phyloP scores from a whole-genome alignment of 2,888 invertebrate genomes.

The Drosophila anceps region DNA sequence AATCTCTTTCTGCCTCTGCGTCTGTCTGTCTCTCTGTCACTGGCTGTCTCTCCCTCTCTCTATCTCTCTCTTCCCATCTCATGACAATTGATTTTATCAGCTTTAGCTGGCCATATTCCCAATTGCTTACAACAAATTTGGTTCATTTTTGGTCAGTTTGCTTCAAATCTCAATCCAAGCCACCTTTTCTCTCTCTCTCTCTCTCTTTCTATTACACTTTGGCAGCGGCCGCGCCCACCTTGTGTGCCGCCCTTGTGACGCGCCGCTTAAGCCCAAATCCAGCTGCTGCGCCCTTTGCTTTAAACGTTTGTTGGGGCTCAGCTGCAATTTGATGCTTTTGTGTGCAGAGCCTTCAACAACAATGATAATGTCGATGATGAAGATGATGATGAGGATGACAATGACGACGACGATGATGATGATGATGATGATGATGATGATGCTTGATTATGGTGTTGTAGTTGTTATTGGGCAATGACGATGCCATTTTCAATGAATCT shows the following conservation, averaged over 20 bases:
- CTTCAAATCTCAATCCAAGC: background rate
- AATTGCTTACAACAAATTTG: background rate
- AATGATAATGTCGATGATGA: constrained; percentile 35
- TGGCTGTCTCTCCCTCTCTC: background rate
- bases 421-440: constrained; percentile 1
- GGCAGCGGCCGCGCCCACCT: background rate
- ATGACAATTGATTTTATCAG: constrained; percentile 51
- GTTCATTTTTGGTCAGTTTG: background rate
- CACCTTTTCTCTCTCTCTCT: background rate
- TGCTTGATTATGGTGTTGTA: constrained; percentile 31
- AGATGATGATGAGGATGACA: constrained; percentile 1
- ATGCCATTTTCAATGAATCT: constrained; percentile 66
- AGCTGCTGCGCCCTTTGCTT: background rate
- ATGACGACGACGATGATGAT: constrained; percentile 20
- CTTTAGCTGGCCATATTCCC: constrained; percentile 21
- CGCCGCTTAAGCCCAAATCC: background rate
- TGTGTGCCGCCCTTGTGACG: background rate
- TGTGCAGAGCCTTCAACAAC: constrained; percentile 54
- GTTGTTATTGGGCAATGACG: constrained; percentile 50
- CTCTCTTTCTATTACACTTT: background rate
- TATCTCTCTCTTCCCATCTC: constrained; percentile 28
- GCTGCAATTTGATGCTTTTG: constrained; percentile 75
- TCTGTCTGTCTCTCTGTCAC: background rate
- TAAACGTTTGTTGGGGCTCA: constrained; percentile 52
- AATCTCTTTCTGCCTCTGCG: no score